A percentile compares a stretch with the other conserved stretches of the same genome.
Conservation (phyloP, 2,113 vertebrate species). For the Crotalus tigris region DNA sequence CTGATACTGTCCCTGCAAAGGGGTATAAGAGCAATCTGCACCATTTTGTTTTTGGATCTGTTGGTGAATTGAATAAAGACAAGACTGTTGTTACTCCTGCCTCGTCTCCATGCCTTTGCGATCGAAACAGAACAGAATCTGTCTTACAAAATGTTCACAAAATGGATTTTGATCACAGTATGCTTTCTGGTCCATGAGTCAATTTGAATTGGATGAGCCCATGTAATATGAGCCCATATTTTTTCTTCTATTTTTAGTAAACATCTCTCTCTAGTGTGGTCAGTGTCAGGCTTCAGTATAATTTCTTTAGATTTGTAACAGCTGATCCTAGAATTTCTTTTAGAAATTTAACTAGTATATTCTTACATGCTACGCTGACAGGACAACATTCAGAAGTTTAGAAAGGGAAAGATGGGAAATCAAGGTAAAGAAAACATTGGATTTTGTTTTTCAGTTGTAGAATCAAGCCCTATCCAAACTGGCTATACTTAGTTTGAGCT, state of each 20-base stretch:
- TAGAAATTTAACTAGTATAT: neutral
- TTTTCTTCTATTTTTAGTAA: neutral
- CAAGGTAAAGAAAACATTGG: conserved; percentile 17
- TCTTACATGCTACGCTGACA: neutral
- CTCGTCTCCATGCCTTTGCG: too few species aligned
- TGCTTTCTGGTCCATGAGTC: neutral
- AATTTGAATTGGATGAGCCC: neutral
- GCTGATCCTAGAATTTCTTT: conserved; percentile 5
- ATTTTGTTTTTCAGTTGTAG: conserved; percentile 33
- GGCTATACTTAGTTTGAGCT: conserved; percentile 4
- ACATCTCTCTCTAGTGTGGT: neutral
- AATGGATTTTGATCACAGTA: neutral
- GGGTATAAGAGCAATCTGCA: too few species aligned
- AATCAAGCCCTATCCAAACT: neutral
- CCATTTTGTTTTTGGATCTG: too few species aligned
- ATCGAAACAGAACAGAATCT: neutral
- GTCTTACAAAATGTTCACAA: neutral
- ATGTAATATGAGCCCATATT: neutral
- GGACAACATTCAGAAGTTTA: conserved; percentile 4
- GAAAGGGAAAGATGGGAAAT: neutral
- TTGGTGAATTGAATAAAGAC: too few species aligned
- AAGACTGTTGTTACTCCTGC: too few species aligned
- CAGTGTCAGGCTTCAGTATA: neutral
- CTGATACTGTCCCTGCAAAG: too few species aligned
- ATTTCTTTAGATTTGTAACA: neutral